These are phyloP conservation scores for Cecropterus lyciades DNA, from an alignment of 1,140 invertebrate species.

Conservation along the genomic window DNA sequence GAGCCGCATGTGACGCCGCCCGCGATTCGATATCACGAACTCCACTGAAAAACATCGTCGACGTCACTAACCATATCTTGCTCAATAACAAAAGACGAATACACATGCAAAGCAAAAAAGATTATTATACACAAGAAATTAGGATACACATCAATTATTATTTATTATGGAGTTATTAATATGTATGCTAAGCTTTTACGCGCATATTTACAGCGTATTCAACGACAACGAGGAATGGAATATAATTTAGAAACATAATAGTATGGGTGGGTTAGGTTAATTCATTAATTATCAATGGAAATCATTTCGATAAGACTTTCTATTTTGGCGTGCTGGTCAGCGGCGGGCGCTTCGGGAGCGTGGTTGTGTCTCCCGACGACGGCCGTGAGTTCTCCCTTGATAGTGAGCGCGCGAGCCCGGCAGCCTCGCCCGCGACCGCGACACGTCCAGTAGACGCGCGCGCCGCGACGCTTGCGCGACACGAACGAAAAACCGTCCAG, in stretches of 20 bases:
- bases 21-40: conserved; percentile 83
- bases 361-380: conserved; percentile 62
- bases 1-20: conserved; percentile 79
- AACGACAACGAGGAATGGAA: too few relatives aligned
- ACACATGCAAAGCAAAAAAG: neutral
- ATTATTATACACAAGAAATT: neutral
- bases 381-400: conserved; percentile 53
- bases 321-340: conserved; percentile 56
- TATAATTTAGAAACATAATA: too few relatives aligned
- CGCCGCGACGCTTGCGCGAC: conserved; percentile 66
- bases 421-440: conserved; percentile 57
- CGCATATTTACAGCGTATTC: neutral
- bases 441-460: conserved; percentile 75
- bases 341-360: conserved; percentile 45
- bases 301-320: conserved; percentile 75
- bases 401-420: conserved; percentile 63
- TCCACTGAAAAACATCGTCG: conserved; percentile 76
- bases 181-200: neutral
- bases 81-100: neutral
- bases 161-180: neutral
- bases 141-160: neutral
- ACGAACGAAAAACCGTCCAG: conserved; percentile 65
- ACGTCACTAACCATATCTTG: conserved; percentile 53
- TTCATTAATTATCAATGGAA: conserved; percentile 39
- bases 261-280: neutral